Evolutionary conservation across 2,888 invertebrate genomes (phyloP).

Genomic region (Tanaodytes sp.): DNA sequence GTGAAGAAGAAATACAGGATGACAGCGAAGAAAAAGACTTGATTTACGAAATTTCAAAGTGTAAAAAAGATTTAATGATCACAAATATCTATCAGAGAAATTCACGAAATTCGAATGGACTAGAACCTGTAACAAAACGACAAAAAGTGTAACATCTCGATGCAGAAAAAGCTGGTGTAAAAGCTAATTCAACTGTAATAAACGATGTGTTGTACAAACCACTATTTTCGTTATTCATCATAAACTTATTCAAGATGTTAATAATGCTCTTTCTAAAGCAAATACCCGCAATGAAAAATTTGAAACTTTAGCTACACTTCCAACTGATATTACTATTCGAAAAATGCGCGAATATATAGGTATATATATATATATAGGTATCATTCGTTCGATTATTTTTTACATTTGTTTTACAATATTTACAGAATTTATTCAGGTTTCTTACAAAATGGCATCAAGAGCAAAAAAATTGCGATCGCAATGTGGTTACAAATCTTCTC

Average conservation of each 20-base stretch:
- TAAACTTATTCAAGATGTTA: no score
- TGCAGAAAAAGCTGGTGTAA: no score
- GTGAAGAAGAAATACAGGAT: background rate
- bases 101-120: background rate
- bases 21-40: background rate
- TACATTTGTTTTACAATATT: background rate
- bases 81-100: background rate
- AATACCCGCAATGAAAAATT: no score
- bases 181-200: no score
- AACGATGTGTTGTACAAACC: no score
- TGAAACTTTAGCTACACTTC: no score
- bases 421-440: background rate
- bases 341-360: slow-evolving; percentile 5
- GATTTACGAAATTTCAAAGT: background rate
- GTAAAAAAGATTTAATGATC: background rate
- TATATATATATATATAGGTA: no score
- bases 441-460: slow-evolving; percentile 3
- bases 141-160: no score
- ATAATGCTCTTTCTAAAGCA: no score
- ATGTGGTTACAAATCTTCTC: background rate
- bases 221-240: no score
- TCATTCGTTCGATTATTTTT: background rate
- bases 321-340: background rate
- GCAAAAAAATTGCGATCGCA: background rate
- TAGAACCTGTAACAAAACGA: no score